phyloP scores from a whole-genome alignment of 1,140 invertebrate species.

The Trissolcus basalis region DNA sequence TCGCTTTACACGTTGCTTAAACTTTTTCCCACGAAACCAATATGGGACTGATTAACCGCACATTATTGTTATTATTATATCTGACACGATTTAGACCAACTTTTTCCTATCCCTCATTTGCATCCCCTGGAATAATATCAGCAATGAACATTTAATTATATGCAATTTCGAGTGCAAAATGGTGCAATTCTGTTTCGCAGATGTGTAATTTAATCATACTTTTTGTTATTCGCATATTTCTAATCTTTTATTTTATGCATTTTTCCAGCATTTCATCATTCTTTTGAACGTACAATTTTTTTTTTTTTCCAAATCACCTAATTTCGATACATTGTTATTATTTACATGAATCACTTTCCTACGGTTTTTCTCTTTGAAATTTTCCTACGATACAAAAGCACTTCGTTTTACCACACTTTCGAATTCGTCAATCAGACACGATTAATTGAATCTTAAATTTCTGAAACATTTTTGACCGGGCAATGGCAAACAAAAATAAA shows the following conservation, averaged over 20 bases:
- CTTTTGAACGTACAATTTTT: not conserved
- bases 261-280: too few relatives aligned
- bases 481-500: too few relatives aligned
- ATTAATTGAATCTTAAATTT: too few relatives aligned
- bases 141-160: constrained; percentile 1
- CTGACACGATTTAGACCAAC: constrained; percentile 16
- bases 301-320: not conserved
- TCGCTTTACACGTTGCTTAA: not conserved
- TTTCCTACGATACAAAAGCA: too few relatives aligned
- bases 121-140: constrained; percentile 4
- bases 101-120: constrained; percentile 5
- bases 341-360: not conserved
- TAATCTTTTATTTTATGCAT: too few relatives aligned
- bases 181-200: not conserved
- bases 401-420: too few relatives aligned
- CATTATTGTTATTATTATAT: constrained; percentile 13
- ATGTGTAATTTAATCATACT: not conserved
- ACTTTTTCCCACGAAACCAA: constrained; percentile 28
- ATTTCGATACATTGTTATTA: not conserved
- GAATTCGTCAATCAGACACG: too few relatives aligned
- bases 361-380: not conserved
- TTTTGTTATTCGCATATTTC: too few relatives aligned
- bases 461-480: too few relatives aligned
- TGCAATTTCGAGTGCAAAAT: not conserved
- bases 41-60: not conserved